These are phyloP conservation scores for Pentamera pediparva DNA, from an alignment of 53 echinoderm and acorn worm genomes.

Conservation along the genomic window DNA sequence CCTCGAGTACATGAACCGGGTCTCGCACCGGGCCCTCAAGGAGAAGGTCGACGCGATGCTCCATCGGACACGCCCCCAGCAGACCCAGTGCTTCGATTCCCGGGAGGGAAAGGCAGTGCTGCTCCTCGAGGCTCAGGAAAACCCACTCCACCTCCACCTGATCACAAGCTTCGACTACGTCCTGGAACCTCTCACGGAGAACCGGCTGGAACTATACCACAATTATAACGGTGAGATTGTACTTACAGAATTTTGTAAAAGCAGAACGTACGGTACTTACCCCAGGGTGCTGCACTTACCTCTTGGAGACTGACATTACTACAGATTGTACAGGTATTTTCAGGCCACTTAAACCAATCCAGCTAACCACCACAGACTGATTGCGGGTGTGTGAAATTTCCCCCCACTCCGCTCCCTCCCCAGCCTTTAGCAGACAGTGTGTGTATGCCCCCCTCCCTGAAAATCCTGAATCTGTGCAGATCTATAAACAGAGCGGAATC, in stretches of 20 bases:
- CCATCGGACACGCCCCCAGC: conserved; percentile 39
- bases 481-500: too few species aligned
- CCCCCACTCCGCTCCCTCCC: too few species aligned
- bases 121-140: conserved; percentile 55
- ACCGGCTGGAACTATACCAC: conserved; percentile 22
- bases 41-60: conserved; percentile 4
- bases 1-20: conserved; percentile 11
- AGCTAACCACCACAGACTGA: too few species aligned
- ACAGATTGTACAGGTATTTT: too few species aligned
- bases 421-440: too few species aligned
- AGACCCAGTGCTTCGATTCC: conserved; percentile 71
- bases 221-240: conserved; percentile 20
- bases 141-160: conserved; percentile 41
- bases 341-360: too few species aligned
- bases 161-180: conserved; percentile 59
- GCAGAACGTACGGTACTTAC: too few species aligned
- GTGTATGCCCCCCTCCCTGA: too few species aligned
- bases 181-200: conserved; percentile 55
- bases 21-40: neutral
- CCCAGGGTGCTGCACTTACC: too few species aligned
- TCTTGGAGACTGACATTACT: too few species aligned
- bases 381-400: too few species aligned
- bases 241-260: neutral
- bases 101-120: conserved; percentile 66
- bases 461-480: too few species aligned